Evolutionary conservation across 2,888 invertebrate species (phyloP), one percentile per base, ranked within the genome.

Genomic region (Platerodrilus igneus): DNA sequence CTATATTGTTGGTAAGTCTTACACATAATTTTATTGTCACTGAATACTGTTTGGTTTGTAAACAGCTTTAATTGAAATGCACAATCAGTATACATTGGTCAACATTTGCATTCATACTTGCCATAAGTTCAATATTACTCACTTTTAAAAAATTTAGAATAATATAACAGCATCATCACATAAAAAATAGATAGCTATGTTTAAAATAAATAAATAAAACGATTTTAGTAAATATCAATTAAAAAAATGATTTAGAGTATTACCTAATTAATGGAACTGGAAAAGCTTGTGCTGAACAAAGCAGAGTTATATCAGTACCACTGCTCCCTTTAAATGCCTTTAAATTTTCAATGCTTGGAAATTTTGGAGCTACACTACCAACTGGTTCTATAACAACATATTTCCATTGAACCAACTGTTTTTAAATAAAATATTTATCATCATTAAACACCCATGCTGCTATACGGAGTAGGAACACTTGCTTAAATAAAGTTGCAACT

Each of bases 221-320:
- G 4, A 10, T 3, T 4, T 6, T 11, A 29, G 18, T 29, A 17
- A 8, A 4, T 3, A 4, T 3, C 14, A 9, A n/a, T n/a, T n/a
- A n/a, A 20, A 27, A 15, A 8, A 19, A 13, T 10, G 23, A 15
- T 16, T 9, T 25, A 19, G 9, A 31, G 16, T 37, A 10, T 53
- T 59, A 61, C 62, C 60, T 61, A 53, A 57, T 52, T 19, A 50
- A 71, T 63, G 83, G 82, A 64, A 76, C 76, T 57, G 83, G 82
- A 69, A 77, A 83, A 23, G 77, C 77, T 69, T 81, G 81, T 39
- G 79, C 80, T 39, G 76, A 76, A 59, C 80, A 81, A 41, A 79
- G 67, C 39, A 81, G 56, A 11, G 80, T 76, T 49, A 76, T 50
- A 34, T 59, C 58, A 22, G 52, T 44, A 13, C 45, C 42, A 21